Percentiles rank a stretch among this genome's conserved stretches.
phyloP scores from a whole-genome alignment of 92 coral and sea anemone genomes.

The Zoanthus solanderi region DNA sequence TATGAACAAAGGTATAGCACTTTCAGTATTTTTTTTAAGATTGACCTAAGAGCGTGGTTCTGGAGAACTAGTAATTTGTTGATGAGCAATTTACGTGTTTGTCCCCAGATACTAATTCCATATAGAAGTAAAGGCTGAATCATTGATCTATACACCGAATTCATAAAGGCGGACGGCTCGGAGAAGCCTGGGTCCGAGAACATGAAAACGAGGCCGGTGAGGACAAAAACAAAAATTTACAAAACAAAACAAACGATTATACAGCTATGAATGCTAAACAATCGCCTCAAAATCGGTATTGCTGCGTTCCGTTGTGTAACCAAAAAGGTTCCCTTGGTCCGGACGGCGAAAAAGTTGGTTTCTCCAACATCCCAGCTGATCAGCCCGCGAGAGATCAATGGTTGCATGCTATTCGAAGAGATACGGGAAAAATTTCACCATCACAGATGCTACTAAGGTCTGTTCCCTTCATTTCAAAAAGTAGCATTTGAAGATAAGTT shows the following conservation, averaged over 20 bases:
- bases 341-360: slow-evolving; percentile 44
- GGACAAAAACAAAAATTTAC: slow-evolving; percentile 7
- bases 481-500: slow-evolving; percentile 23
- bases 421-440: slow-evolving; percentile 41
- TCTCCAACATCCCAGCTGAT: slow-evolving; percentile 32
- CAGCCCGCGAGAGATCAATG: slow-evolving; percentile 39
- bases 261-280: slow-evolving; percentile 29
- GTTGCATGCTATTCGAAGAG: slow-evolving; percentile 46
- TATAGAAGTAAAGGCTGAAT: no score
- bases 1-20: no score
- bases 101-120: no score
- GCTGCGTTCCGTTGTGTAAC: slow-evolving; percentile 47
- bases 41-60: no score
- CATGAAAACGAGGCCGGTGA: slow-evolving; percentile 46
- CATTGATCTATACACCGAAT: neutral
- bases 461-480: slow-evolving; percentile 45
- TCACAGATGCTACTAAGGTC: slow-evolving; percentile 46
- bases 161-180: neutral
- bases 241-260: slow-evolving; percentile 5
- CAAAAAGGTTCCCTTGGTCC: slow-evolving; percentile 38
- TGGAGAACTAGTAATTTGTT: no score
- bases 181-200: slow-evolving; percentile 22
- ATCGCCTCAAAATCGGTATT: slow-evolving; percentile 42
- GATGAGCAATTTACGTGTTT: no score
- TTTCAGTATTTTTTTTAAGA: no score